Evolutionary conservation across 2,888 invertebrate genomes (phyloP), one percentile per base, ranked within the genome.

Genomic region (Cryptocephalus moraei): DNA sequence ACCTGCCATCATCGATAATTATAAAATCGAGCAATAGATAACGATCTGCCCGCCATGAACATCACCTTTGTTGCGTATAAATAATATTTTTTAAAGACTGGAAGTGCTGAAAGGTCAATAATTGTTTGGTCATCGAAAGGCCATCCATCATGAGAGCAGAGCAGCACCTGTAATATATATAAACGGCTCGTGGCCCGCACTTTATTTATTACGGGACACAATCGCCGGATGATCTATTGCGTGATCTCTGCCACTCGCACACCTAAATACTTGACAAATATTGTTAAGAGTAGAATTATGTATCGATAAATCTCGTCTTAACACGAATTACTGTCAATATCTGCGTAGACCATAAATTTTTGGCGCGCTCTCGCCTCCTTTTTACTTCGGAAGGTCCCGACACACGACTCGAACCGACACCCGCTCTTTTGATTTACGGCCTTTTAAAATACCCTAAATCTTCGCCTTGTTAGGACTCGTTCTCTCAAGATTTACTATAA

Each of bases 241-340:
- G 59, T 62, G 65, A 66, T 65, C 65, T 64, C 65, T 66, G 66
- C 62, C 64, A 65, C 65, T 66, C 65, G 62, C 62, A 62, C 61
- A 55, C 59, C 57, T 62, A 64, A 64, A 62, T 60, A 64, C 63
- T 64, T 65, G 66, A 67, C 67, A 68, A 68, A 68, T 68, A 68
- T 68, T 67, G 65, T 65, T 64, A 62, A 57, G 57, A 63, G 62
- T 65, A 68, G 67, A 69, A 68, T 67, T 68, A 68, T 68, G 66
- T 66, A 65, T 64, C 67, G 63, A 69, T 69, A 69, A 69, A 69
- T 69, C 69, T 68, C 61, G 64, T 64, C 64, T 63, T 63, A 22
- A 62, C 63, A 66, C 64, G 65, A 65, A 66, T 68, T 67, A 65
- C 63, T 66, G 68, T 68, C 68, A 67, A 65, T 66, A 62, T 64